Conservation (phyloP, 2,797 vertebrate species). For the Phylloscopus collybita region DNA sequence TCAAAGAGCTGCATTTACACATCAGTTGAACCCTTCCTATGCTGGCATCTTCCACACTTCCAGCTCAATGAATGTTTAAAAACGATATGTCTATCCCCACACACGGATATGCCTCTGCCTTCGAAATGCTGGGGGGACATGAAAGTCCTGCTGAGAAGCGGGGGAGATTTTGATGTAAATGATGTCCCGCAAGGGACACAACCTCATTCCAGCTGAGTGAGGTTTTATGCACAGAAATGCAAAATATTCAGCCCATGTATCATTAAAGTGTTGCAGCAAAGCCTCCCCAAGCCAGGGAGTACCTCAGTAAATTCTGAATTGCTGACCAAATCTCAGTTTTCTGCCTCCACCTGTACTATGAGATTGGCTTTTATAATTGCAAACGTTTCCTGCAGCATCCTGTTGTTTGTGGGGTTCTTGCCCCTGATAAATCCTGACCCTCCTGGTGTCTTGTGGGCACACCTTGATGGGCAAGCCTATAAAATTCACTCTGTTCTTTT, state of each 20-base stretch:
- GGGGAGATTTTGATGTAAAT: slow-evolving; percentile 59
- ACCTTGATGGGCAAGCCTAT: neutral
- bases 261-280: neutral
- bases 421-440: neutral
- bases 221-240: slow-evolving; percentile 16
- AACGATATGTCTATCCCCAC: neutral
- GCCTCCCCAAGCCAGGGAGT: neutral
- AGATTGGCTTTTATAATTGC: fast-evolving
- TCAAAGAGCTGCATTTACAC: slow-evolving; percentile 68
- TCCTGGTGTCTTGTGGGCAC: neutral
- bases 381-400: neutral
- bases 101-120: neutral
- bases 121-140: slow-evolving; percentile 38
- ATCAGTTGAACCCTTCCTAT: slow-evolving; percentile 55
- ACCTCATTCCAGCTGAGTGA: slow-evolving; percentile 45
- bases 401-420: neutral
- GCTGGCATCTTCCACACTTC: slow-evolving; percentile 55
- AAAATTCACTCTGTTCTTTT: neutral
- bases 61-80: slow-evolving; percentile 60
- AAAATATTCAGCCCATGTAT: slow-evolving; percentile 7
- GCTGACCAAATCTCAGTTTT: neutral
- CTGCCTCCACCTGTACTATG: fast-evolving
- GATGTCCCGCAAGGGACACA: slow-evolving; percentile 29
- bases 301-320: neutral
- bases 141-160: slow-evolving; percentile 26